Conservation (phyloP, 2,888 invertebrate genomes). For the Oligia fasciuncula region DNA sequence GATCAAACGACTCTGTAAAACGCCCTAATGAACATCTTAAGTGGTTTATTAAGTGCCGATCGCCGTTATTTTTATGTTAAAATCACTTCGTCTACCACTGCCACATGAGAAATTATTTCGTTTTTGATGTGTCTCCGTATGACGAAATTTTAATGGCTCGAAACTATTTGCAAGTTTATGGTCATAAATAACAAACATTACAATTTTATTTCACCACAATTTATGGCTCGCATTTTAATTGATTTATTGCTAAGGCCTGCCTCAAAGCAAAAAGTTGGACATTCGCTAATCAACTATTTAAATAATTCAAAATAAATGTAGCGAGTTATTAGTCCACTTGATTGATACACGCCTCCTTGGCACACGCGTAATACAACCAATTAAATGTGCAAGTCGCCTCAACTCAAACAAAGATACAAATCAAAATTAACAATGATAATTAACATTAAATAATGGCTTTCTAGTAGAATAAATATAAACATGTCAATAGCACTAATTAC, state of each 20-base stretch:
- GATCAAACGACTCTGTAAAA: constrained; percentile 83
- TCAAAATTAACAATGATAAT: constrained; percentile 68
- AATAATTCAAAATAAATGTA: constrained; percentile 58
- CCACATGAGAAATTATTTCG: constrained; percentile 75
- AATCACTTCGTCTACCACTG: constrained; percentile 75
- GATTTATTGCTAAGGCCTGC: constrained; percentile 58
- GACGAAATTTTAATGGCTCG: constrained; percentile 65
- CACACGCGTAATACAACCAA: constrained; percentile 47
- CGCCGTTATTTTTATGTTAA: constrained; percentile 88
- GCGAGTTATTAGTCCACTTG: constrained; percentile 44
- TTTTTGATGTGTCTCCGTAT: constrained; percentile 62
- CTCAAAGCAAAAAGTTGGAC: constrained; percentile 49
- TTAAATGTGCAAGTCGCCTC: constrained; percentile 50
- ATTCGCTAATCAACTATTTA: constrained; percentile 51
- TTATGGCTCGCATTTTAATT: constrained; percentile 60
- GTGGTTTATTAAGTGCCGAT: constrained; percentile 88
- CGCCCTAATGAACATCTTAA: constrained; percentile 87
- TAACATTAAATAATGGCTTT: constrained; percentile 65
- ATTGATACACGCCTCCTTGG: constrained; percentile 49
- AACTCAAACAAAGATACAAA: constrained; percentile 62
- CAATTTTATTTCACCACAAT: constrained; percentile 55
- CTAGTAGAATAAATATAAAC: constrained; percentile 68
- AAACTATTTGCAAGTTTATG: constrained; percentile 66
- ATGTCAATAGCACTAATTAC: constrained; percentile 73
- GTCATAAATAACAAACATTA: constrained; percentile 56